Evolutionary conservation across 2,888 invertebrate genomes (phyloP).

Genomic region (Lutraria lutraria): DNA sequence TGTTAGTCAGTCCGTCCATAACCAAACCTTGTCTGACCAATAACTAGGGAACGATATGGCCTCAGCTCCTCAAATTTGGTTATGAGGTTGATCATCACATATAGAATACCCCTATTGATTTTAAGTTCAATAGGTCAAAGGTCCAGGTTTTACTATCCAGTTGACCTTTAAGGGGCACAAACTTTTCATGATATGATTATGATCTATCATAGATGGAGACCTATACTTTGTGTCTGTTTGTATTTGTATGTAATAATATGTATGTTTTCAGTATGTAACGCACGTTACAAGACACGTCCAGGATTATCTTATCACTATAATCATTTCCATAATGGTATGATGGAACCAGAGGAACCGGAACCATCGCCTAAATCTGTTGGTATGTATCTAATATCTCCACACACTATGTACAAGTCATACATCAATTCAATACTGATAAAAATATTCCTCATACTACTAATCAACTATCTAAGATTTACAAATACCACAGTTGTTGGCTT

Average conservation of each 20-base stretch:
- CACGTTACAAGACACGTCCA: slow-evolving; percentile 98
- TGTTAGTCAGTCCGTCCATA: too few species aligned
- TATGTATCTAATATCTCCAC: slow-evolving; percentile 44
- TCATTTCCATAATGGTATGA: slow-evolving; percentile 91
- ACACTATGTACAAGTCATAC: slow-evolving; percentile 15
- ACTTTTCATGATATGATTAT: too few species aligned
- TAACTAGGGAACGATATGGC: too few species aligned
- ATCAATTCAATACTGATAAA: not conserved
- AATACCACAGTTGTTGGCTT: not conserved
- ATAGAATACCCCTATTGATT: too few species aligned
- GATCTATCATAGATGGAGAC: not conserved
- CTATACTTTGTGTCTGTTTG: not conserved
- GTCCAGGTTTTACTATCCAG: too few species aligned
- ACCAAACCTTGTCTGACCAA: too few species aligned
- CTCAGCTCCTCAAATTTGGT: too few species aligned
- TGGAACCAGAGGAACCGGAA: slow-evolving; percentile 78
- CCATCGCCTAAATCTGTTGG: slow-evolving; percentile 76
- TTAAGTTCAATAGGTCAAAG: too few species aligned
- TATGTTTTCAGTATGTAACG: slow-evolving; percentile 94
- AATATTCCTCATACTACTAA: not conserved
- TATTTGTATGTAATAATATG: not conserved
- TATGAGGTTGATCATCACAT: too few species aligned
- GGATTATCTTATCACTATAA: slow-evolving; percentile 98
- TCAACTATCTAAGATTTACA: not conserved
- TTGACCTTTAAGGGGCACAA: too few species aligned